Evolutionary conservation across 2,797 vertebrate genomes (phyloP).

Genomic region (Manis javanica): DNA sequence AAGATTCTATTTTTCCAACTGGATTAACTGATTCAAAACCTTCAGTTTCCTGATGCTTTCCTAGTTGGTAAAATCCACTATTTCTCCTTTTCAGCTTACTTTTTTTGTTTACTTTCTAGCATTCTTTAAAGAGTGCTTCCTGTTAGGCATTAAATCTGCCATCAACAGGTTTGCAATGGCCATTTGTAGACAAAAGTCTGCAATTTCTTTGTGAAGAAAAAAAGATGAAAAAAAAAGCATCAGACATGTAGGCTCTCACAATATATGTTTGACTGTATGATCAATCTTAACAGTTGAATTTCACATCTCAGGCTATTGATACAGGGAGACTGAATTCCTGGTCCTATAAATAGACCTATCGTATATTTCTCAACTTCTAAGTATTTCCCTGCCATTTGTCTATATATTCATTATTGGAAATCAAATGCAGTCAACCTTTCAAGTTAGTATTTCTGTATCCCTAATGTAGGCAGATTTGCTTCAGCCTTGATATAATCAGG

Average conservation of each 20-base stretch:
- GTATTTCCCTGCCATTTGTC: background rate
- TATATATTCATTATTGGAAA: background rate
- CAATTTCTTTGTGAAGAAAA: background rate
- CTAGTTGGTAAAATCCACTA: background rate
- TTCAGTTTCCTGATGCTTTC: background rate
- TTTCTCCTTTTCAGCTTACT: slow-evolving; percentile 39
- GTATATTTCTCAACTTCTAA: slow-evolving; percentile 28
- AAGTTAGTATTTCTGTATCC: background rate
- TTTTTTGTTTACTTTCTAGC: background rate
- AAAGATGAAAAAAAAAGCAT: background rate
- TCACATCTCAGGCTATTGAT: background rate
- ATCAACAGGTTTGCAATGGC: background rate
- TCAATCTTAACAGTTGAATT: slow-evolving; percentile 27
- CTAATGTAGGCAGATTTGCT: background rate
- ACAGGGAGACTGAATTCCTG: background rate
- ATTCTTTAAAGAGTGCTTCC: slow-evolving; percentile 66
- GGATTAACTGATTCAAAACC: slow-evolving; percentile 27
- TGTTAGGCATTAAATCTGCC: slow-evolving; percentile 8
- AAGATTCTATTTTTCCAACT: slow-evolving; percentile 4
- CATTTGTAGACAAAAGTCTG: slow-evolving; percentile 46
- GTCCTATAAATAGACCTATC: background rate
- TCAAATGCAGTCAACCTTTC: background rate
- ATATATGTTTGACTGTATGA: background rate
- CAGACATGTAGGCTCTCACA: background rate
- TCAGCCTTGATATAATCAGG: background rate